Conservation (phyloP, 2,797 vertebrate species). For the Neosilurus mollespiculum region DNA sequence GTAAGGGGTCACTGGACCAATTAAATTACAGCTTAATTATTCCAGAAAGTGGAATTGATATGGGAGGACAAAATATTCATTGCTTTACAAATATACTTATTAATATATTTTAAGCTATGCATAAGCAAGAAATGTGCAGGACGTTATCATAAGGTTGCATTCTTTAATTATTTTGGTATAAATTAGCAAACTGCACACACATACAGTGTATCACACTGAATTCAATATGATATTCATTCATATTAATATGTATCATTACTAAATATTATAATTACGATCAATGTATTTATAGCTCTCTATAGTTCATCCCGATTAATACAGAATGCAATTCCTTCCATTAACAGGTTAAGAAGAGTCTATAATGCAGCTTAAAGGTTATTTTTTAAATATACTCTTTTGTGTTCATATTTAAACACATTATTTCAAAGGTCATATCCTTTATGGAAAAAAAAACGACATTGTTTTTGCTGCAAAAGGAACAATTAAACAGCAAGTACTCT, state of each 20-base stretch:
- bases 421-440: constrained; percentile 35
- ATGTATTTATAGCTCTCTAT: constrained; percentile 16
- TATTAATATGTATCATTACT: neutral
- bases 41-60: constrained; percentile 51
- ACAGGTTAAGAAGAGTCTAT: neutral
- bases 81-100: constrained; percentile 41
- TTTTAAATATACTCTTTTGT: constrained; percentile 26
- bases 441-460: neutral
- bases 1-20: constrained; percentile 54
- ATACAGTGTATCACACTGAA: constrained; percentile 10
- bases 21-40: constrained; percentile 58
- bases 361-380: constrained; percentile 28
- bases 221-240: constrained; percentile 2
- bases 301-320: constrained; percentile 31
- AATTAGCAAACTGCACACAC: constrained; percentile 14
- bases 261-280: constrained; percentile 24
- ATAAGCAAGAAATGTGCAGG: constrained; percentile 39
- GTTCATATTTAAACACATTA: constrained; percentile 29
- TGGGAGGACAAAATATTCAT: constrained; percentile 46
- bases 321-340: neutral
- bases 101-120: constrained; percentile 36
- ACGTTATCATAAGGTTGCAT: neutral
- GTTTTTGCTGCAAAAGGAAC: neutral
- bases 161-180: neutral
- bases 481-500: too few species aligned